Base-by-base conservation (phyloP, 2,888 invertebrate genomes). In the Patella caerulea region DNA sequence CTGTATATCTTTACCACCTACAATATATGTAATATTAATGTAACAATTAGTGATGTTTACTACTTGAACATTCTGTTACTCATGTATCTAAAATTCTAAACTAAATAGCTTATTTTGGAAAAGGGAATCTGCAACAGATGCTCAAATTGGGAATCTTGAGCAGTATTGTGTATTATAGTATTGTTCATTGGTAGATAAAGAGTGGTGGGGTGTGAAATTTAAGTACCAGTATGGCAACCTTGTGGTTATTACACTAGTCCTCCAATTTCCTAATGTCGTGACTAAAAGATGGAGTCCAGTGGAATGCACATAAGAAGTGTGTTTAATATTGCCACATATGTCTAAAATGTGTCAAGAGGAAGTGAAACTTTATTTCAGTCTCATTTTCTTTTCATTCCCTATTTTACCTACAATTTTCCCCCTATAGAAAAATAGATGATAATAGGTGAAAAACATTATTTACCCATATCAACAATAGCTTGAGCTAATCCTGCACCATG, bases 401-500 rank as follows among this genome's bases (percentile, higher is more conserved):
- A 24, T 24, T 24, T 69, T 69, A 69, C 2, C 19, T 11, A 69
- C 19, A 69, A 69, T 69, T 24, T 69, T 29, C 11, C 15, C 19
- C 29, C 19, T 12, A 69, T 2, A 11, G 12, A 12, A 24, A 69
- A 45, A 52, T 15, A 71, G 52, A 7, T 5, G 34, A 11, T 14
- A 24, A 19, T 65, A 75, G 5, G 19, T 14, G 17, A 19, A 65
- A 70, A 17, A 15, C 15, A 29, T 5, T 14, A 73, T 71, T 74
- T 77, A 87, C 88, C 88, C 81, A 84, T 84, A 53, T 80, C 65
- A 3, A 85, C 81, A 34, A 88, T 80, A 59, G 82, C 82, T 73
- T 82, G 81, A 0, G 88, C 87, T 17, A 88, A 74, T 7, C 88
- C 88, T 14, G 86, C 86, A 70, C 74, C 72, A 79, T 88, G 87